These are phyloP conservation scores for Drosophila virilis DNA, from an alignment of 1,140 invertebrate genomes.

Conservation along the genomic window DNA sequence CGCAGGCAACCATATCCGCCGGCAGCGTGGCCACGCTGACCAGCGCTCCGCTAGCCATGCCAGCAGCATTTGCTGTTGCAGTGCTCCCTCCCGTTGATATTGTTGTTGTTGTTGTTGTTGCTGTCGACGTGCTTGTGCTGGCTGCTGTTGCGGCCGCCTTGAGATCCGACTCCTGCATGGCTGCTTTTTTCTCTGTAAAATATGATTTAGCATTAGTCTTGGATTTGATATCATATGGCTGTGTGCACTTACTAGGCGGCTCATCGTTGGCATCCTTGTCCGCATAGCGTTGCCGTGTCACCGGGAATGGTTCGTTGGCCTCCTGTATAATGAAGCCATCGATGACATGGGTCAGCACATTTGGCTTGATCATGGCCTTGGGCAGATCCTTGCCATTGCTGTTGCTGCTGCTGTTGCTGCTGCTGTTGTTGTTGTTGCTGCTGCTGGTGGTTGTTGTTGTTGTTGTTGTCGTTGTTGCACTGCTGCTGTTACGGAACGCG, in stretches of 20 bases:
- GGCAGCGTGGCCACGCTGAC: conserved; percentile 30
- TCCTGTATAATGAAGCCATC: conserved; percentile 99
- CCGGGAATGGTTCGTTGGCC: conserved; percentile 94
- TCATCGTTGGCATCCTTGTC: conserved; percentile 87
- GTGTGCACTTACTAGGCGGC: conserved; percentile 85
- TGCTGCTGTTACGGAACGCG: conserved; percentile 34
- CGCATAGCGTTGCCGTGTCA: conserved; percentile 87
- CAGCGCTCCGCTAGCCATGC: not conserved
- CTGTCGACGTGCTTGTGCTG: conserved; percentile 2
- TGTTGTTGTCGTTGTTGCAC: conserved; percentile 69
- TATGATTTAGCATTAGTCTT: conserved; percentile 3
- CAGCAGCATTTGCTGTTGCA: not conserved
- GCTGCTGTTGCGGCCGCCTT: conserved; percentile 35
- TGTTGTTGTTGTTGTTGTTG: conserved; percentile 3
- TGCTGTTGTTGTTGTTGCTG: conserved; percentile 32
- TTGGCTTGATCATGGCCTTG: conserved; percentile 98
- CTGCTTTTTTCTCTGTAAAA: conserved; percentile 81
- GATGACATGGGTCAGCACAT: conserved; percentile 97
- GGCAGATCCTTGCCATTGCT: conserved; percentile 88
- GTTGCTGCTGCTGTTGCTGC: conserved; percentile 15
- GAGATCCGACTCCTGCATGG: conserved; percentile 75
- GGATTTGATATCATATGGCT: too few relatives aligned
- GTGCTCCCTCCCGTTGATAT: not conserved
- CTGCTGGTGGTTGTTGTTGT: conserved; percentile 37
- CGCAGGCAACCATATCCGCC: conserved; percentile 88